A percentile compares a stretch with the other conserved stretches of the same genome.
These are phyloP conservation scores for Tichodroma muraria DNA, from an alignment of 2,113 vertebrate species.

Conservation along the genomic window DNA sequence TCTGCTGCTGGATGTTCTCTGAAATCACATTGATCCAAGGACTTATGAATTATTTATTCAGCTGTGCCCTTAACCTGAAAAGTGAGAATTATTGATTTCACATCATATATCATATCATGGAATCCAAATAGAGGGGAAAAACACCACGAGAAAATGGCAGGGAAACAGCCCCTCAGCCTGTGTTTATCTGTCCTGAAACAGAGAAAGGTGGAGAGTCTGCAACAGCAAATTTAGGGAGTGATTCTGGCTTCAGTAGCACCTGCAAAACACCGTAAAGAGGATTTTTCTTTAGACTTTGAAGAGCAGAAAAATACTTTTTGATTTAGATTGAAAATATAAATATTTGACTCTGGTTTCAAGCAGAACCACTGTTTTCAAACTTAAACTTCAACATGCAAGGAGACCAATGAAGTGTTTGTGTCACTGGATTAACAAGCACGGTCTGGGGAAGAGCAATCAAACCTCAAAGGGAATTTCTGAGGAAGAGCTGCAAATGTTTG, in stretches of 20 bases:
- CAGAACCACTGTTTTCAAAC: not conserved
- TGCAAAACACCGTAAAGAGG: not conserved
- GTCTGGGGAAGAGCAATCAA: not conserved
- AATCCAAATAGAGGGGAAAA: not conserved
- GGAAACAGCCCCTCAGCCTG: not conserved
- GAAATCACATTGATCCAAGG: not conserved
- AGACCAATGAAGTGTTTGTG: not conserved
- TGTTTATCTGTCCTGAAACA: not conserved
- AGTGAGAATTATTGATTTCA: not conserved
- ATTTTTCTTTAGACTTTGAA: not conserved
- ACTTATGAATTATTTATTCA: conserved; percentile 5
- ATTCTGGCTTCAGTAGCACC: not conserved
- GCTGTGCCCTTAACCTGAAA: not conserved
- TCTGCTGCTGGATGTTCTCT: not conserved
- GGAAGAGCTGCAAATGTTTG: not conserved
- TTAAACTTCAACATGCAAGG: not conserved
- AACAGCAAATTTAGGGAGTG: not conserved
- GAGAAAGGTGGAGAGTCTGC: not conserved
- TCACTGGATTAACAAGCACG: accelerated
- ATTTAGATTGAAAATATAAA: not conserved
- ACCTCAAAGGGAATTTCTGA: not conserved
- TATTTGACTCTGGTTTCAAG: not conserved
- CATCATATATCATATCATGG: not conserved
- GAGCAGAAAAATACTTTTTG: not conserved
- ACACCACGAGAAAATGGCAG: not conserved